A percentile compares a stretch with the other conserved stretches of the same genome.
These are phyloP conservation scores for Ephestia elutella DNA, from an alignment of 1,140 invertebrate genomes.

Conservation along the genomic window DNA sequence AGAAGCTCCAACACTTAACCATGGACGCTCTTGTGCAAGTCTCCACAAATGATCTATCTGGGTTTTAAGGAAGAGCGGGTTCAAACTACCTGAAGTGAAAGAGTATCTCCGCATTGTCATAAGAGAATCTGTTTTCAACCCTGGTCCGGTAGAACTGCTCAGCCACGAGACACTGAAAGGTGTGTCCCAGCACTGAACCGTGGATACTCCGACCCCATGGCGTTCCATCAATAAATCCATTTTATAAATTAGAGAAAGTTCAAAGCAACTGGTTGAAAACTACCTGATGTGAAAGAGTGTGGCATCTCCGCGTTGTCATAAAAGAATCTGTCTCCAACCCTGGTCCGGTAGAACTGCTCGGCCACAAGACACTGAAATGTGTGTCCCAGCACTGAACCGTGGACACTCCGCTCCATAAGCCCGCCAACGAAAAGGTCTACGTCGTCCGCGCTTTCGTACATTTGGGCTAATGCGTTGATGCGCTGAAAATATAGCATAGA, in stretches of 20 bases:
- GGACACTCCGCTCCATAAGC: constrained; percentile 83
- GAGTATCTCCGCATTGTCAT: constrained; percentile 82
- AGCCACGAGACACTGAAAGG: constrained; percentile 91
- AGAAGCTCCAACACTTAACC: constrained; percentile 90
- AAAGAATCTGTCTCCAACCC: constrained; percentile 89
- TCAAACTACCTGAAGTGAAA: constrained; percentile 86
- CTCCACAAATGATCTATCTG: too few species aligned
- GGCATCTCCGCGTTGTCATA: constrained; percentile 83
- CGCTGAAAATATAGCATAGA: constrained; percentile 66
- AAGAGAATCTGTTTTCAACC: constrained; percentile 89
- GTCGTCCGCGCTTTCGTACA: constrained; percentile 87
- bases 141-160: constrained; percentile 91
- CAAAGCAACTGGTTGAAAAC: too few species aligned
- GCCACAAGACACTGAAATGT: constrained; percentile 93
- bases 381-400: constrained; percentile 87
- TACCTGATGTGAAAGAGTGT: constrained; percentile 83
- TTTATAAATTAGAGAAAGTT: too few species aligned
- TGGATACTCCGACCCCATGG: constrained; percentile 83
- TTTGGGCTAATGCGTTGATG: constrained; percentile 76
- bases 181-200: constrained; percentile 89
- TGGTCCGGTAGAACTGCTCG: constrained; percentile 90
- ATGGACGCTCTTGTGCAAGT: constrained; percentile 80
- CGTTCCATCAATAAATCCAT: too few species aligned
- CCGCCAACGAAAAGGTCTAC: constrained; percentile 92
- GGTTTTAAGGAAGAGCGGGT: too few species aligned